Conservation (phyloP, 2,797 vertebrate genomes). For the Darevskia mixta region DNA sequence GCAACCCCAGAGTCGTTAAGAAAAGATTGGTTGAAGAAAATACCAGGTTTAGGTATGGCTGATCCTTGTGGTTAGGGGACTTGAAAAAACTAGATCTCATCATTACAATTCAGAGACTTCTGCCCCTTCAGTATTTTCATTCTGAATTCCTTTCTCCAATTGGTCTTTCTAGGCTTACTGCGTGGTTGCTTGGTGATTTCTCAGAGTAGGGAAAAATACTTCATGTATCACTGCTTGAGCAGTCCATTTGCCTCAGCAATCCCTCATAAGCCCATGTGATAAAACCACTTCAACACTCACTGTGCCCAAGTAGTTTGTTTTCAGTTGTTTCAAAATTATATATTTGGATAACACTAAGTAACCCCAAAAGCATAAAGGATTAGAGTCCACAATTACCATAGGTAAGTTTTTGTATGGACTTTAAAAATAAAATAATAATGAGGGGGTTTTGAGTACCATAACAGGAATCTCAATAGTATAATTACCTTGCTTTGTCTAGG, state of each 20-base stretch:
- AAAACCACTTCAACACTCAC: neutral
- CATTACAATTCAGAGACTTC: neutral
- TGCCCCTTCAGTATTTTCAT: neutral
- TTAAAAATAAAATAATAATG: constrained; percentile 7
- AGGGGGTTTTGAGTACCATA: neutral
- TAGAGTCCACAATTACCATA: neutral
- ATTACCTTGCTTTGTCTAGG: constrained; percentile 11
- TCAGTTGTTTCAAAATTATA: neutral
- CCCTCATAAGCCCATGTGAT: neutral
- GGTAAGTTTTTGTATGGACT: neutral
- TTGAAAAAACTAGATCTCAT: neutral
- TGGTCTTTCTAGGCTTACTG: neutral
- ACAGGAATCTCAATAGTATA: constrained; percentile 4
- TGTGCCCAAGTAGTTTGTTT: neutral
- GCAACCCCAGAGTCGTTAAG: no score
- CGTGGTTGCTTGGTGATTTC: neutral
- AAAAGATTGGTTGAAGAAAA: neutral
- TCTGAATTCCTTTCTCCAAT: neutral
- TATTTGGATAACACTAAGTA: constrained; percentile 1
- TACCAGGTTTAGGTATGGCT: neutral
- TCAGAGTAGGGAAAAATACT: neutral
- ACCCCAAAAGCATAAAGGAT: neutral
- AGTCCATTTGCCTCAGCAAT: neutral
- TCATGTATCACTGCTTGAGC: neutral
- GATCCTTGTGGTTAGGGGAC: neutral